phyloP scores from a whole-genome alignment of 2,888 invertebrate species.

The Drosophila colorata region DNA sequence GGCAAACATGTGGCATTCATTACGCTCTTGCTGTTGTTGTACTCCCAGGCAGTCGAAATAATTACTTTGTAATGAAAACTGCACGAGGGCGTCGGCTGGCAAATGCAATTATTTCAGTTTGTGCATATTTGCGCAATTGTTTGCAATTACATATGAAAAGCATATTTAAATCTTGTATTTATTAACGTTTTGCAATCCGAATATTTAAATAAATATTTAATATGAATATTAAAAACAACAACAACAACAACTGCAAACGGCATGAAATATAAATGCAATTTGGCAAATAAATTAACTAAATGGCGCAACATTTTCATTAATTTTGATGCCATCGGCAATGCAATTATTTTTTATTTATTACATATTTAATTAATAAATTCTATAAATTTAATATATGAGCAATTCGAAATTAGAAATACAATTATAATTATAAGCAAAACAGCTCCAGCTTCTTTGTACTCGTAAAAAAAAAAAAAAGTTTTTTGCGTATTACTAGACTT shows the following conservation, averaged over 20 bases:
- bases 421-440: no score
- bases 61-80: conserved; percentile 68
- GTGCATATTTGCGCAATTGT: conserved; percentile 54
- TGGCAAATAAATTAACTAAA: conserved; percentile 22
- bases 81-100: conserved; percentile 25
- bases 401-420: no score
- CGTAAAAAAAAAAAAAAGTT: no score
- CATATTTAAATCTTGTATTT: conserved; percentile 54
- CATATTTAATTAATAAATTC: background rate
- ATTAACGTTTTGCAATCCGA: conserved; percentile 17
- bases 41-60: conserved; percentile 58
- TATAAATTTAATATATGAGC: background rate
- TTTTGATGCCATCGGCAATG: conserved; percentile 13
- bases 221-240: conserved; percentile 9
- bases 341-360: background rate
- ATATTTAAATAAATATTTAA: no score
- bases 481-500: no score
- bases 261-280: conserved; percentile 16
- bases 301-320: conserved; percentile 10
- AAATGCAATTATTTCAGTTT: conserved; percentile 71
- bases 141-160: conserved; percentile 64
- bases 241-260: conserved; percentile 1
- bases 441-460: no score
- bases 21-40: conserved; percentile 8
- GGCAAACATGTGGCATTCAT: conserved; percentile 22